Percentiles rank a stretch among this genome's conserved stretches.
Conservation (phyloP, 2,888 invertebrate genomes). For the Pachliopta kotzebuea region DNA sequence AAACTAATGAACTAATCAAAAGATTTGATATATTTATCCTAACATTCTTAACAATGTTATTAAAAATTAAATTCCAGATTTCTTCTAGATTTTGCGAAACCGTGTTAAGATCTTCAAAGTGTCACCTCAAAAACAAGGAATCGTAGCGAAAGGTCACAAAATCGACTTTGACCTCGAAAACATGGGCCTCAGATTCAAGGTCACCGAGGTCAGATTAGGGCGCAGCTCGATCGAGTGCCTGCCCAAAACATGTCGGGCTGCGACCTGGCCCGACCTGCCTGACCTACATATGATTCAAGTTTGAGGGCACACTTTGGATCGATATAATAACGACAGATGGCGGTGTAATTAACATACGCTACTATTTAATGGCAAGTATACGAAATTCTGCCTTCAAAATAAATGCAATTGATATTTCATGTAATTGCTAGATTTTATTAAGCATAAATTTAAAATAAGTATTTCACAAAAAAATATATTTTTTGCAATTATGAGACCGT, state of each 20-base stretch:
- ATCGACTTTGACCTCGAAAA: conserved; percentile 49
- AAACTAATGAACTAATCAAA: too few relatives aligned
- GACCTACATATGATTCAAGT: conserved; percentile 62
- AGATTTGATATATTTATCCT: too few relatives aligned
- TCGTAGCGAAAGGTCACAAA: conserved; percentile 34
- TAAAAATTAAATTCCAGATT: too few relatives aligned
- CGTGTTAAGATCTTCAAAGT: not conserved
- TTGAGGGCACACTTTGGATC: conserved; percentile 46
- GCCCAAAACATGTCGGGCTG: conserved; percentile 59
- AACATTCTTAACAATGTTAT: too few relatives aligned
- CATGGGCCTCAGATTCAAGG: conserved; percentile 56
- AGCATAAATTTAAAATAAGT: too few relatives aligned
- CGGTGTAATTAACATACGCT: conserved; percentile 19
- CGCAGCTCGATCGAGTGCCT: conserved; percentile 48
- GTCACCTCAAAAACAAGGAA: conserved; percentile 31
- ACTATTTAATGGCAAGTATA: not conserved
- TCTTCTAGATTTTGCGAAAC: too few relatives aligned
- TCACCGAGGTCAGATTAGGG: conserved; percentile 62
- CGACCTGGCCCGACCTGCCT: conserved; percentile 43
- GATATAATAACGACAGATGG: conserved; percentile 39
- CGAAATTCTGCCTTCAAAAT: too few relatives aligned
- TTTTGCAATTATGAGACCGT: too few relatives aligned
- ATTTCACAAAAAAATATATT: too few relatives aligned
- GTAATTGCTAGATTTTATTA: too few relatives aligned
- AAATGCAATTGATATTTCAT: too few relatives aligned